Percentiles rank a stretch among this genome's conserved stretches.
These are phyloP conservation scores for Eulemur rufifrons DNA, from an alignment of 2,113 vertebrate genomes.

Conservation along the genomic window DNA sequence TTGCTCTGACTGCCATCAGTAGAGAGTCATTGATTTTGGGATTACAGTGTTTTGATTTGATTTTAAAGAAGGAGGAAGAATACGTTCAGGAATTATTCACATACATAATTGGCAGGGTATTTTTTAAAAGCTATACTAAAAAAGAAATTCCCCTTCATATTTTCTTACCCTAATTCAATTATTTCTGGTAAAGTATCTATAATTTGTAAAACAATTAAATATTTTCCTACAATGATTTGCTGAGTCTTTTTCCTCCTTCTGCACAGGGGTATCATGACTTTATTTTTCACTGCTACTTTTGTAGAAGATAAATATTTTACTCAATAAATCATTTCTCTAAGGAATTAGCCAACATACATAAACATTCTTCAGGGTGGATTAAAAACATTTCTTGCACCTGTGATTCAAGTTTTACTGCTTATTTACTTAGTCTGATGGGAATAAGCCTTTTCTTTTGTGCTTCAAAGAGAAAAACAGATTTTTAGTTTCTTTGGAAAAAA, in stretches of 20 bases:
- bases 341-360: conserved; percentile 77
- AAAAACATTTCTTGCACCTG: conserved; percentile 74
- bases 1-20: background rate
- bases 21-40: conserved; percentile 13
- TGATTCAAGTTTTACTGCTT: conserved; percentile 78
- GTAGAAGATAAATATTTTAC: conserved; percentile 52
- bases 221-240: conserved; percentile 27
- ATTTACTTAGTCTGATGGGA: conserved; percentile 83
- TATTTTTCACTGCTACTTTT: conserved; percentile 67
- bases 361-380: conserved; percentile 65
- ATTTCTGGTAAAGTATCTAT: background rate
- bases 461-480: conserved; percentile 74
- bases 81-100: background rate
- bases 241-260: background rate
- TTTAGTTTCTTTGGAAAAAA: conserved; percentile 81
- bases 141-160: background rate
- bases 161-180: background rate
- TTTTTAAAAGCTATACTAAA: background rate
- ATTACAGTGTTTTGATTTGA: background rate
- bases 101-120: background rate
- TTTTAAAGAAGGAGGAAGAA: background rate
- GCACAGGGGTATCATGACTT: background rate
- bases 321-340: conserved; percentile 64
- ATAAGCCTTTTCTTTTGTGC: conserved; percentile 75
- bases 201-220: conserved; percentile 62